Base-by-base conservation (phyloP, 2,113 vertebrate species). In the Xyliphius kryptos region DNA sequence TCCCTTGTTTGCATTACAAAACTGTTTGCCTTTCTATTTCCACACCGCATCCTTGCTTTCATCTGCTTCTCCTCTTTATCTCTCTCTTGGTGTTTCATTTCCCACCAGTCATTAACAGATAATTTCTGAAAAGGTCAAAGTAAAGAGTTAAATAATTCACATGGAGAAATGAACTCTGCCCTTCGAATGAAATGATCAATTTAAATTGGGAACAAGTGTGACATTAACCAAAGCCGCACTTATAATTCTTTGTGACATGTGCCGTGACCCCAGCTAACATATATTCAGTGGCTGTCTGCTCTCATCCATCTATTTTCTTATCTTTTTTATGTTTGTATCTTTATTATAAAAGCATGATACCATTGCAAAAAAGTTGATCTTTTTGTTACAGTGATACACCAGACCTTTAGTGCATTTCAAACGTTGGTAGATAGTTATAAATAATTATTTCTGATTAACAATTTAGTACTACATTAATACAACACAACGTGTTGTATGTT, bases 241-340 rank as follows among this genome's bases (percentile, higher is more conserved):
- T 50, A 55, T 69, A 67, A 71, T 68, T 41, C 53, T 61, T 68
- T 68, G 65, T 75, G 73, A 71, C 69, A 64, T 68, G 69, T 71
- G 56, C 61, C 61, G 26, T 71, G 69, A 75, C 69, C 73, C 61
- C 57, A 57, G 36, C 66, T 56, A 64, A 61, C 68, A 75, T 60
- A 65, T 56, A 66, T 71, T 71, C 70, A 71, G 56, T 61, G 65
- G 26, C 51, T 69, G 68, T 69, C 69, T 71, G 41, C 13, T 61
- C 53, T 59, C 59, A 61, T 60, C 66, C 47, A 15, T 19, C 41
- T 13, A 22, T 62, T 32, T 48, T 57, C 44, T 51, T 32, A 32
- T 32, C 36, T 53, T 57, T 49, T 41, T 55, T 19, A 61, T 0
- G 32, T 65, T 51, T 57, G 38, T 57, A 14, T 52, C 60, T 41